Base-by-base conservation (phyloP, 2,113 vertebrate genomes). In the Periophthalmodon schlosseri region DNA sequence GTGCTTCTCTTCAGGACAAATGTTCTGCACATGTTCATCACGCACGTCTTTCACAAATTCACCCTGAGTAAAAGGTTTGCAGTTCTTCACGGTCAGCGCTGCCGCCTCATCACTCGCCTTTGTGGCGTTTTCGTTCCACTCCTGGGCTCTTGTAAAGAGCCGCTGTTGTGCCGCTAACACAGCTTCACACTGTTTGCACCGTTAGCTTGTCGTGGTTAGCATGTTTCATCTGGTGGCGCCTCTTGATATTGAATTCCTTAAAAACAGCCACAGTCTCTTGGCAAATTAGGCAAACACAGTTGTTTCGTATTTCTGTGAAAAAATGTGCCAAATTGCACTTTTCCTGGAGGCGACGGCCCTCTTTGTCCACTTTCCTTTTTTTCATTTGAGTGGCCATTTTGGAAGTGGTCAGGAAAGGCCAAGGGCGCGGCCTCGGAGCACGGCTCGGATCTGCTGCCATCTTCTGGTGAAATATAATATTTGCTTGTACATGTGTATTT, bases 11-110 rank as follows among this genome's bases (percentile, higher is more conserved):
- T n/a, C n/a, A n/a, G n/a, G n/a, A n/a, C n/a, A n/a, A n/a, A n/a
- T n/a, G n/a, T n/a, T n/a, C n/a, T 80, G 47, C 4, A 72, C 86
- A 82, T 82, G 70, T 63, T 49, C 47, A 70, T 84, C 0, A 82
- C 70, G 33, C 74, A 83, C n/a, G 64, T 83, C 85, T 77, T 82
- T 77, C 2, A 83, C 64, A 81, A 82, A 87, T 23, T 28, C 23
- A 77, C 78, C 85, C 11, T 84, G 78, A 10, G 65, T 70, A n/a
- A 90, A 86, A 74, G 79, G 79, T 80, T 88, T 85, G 33, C 76
- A 10, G 33, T 87, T 72, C 20, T 83, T 81, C 3, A 81, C 84
- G 5, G 82, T 89, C 2, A 84, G 9, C 28, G 5, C 79, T 0
- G 76, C 76, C 56, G 75, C 76, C 6, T 89, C 61, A 18, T 84